A percentile compares a stretch with the other conserved stretches of the same genome.
Evolutionary conservation across 2,113 vertebrate genomes (phyloP).

Genomic region (Ciconia boyciana): DNA sequence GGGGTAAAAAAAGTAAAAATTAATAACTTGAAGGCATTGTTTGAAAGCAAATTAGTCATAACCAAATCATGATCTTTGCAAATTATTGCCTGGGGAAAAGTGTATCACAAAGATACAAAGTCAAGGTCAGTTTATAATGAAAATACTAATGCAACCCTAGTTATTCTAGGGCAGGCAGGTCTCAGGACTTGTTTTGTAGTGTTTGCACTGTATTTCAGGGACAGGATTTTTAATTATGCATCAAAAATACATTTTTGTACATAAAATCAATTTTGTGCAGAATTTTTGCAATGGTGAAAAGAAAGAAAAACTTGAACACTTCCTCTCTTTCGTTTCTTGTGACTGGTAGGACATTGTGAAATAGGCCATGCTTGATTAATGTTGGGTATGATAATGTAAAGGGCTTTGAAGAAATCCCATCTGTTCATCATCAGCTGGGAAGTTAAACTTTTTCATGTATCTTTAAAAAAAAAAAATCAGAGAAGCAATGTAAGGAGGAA

Average conservation of each 20-base stretch:
- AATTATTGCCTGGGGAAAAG: background rate
- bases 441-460: background rate
- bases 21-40: background rate
- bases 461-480: background rate
- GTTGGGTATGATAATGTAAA: background rate
- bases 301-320: background rate
- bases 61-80: background rate
- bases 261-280: background rate
- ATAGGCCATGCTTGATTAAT: background rate
- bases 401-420: slow-evolving; percentile 3
- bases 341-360: background rate
- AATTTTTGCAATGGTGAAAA: background rate
- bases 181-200: background rate
- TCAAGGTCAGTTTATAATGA: background rate
- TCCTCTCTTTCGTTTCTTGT: slow-evolving; percentile 2
- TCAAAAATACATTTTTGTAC: background rate
- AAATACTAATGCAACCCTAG: background rate
- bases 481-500: background rate
- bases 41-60: background rate
- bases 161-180: background rate
- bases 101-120: background rate
- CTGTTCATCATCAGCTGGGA: slow-evolving; percentile 25
- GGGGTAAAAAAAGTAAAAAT: background rate
- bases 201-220: background rate
- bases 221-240: background rate